Conservation (phyloP, 2,797 vertebrate species). For the Botia almorhae region DNA sequence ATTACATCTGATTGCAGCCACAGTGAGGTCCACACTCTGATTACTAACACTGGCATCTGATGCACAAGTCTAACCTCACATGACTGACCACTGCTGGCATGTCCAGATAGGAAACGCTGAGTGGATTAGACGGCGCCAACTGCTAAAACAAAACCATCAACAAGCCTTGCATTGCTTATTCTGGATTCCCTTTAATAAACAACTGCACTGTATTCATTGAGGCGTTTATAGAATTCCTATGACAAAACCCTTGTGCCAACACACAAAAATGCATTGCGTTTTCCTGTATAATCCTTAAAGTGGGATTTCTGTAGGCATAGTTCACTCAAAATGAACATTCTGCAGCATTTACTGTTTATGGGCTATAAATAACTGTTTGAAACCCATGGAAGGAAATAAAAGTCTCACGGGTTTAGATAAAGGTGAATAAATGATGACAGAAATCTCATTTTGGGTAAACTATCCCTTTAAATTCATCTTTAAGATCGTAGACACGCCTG, state of each 20-base stretch:
- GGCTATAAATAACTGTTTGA: too few relatives aligned
- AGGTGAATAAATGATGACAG: too few relatives aligned
- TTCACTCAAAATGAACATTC: neutral
- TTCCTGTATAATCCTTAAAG: too few relatives aligned
- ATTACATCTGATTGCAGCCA: slow-evolving; percentile 71
- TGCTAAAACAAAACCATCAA: neutral
- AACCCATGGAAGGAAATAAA: too few relatives aligned
- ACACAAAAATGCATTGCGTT: neutral
- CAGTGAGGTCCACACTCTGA: slow-evolving; percentile 63
- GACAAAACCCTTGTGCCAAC: neutral
- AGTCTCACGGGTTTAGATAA: too few relatives aligned
- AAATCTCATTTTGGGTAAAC: too few relatives aligned
- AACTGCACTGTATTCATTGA: neutral
- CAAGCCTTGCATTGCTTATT: neutral
- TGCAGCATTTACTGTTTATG: neutral
- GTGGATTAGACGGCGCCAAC: neutral
- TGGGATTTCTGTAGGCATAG: too few relatives aligned
- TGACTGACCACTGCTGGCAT: slow-evolving; percentile 40
- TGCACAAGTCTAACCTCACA: slow-evolving; percentile 38
- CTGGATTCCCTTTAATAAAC: neutral
- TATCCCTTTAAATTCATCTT: neutral
- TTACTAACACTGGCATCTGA: slow-evolving; percentile 61
- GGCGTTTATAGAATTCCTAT: neutral
- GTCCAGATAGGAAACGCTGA: neutral
- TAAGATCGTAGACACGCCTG: neutral